These are phyloP conservation scores for Dasysyrphus tricinctus DNA, from an alignment of 2,888 invertebrate species.

Conservation along the genomic window DNA sequence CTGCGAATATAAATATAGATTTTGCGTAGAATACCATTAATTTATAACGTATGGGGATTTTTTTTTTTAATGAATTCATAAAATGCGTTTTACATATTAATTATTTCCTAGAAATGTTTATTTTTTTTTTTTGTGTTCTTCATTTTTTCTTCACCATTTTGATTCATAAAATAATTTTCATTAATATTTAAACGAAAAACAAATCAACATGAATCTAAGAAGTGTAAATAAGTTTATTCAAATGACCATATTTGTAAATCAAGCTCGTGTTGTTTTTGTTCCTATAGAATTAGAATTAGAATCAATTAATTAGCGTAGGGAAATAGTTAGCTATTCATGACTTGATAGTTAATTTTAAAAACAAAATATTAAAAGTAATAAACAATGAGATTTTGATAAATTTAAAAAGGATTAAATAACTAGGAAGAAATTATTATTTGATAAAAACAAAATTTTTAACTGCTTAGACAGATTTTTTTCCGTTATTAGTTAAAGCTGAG, in stretches of 20 bases:
- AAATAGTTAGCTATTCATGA: conserved; percentile 20
- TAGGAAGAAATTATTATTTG: no score
- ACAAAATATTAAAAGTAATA: neutral
- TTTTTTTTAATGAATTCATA: neutral
- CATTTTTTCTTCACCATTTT: neutral
- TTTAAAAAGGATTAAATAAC: neutral
- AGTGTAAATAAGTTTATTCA: conserved; percentile 6
- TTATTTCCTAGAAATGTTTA: conserved; percentile 16
- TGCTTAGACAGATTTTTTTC: no score
- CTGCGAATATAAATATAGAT: neutral
- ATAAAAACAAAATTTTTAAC: no score
- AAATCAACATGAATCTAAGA: neutral
- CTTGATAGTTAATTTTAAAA: neutral
- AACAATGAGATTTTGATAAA: neutral
- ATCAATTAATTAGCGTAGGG: neutral
- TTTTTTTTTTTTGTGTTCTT: neutral
- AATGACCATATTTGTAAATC: neutral
- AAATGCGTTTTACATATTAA: conserved; percentile 18
- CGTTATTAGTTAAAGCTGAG: no score
- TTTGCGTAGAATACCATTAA: conserved; percentile 28
- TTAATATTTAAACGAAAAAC: neutral
- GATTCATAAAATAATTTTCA: conserved; percentile 3
- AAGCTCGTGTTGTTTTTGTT: neutral
- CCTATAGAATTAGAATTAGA: neutral
- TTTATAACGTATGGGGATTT: conserved; percentile 11